Evolutionary conservation across 1,140 invertebrate genomes (phyloP), one percentile per base, ranked within the genome.

Genomic region (Sesamia nonagrioides): DNA sequence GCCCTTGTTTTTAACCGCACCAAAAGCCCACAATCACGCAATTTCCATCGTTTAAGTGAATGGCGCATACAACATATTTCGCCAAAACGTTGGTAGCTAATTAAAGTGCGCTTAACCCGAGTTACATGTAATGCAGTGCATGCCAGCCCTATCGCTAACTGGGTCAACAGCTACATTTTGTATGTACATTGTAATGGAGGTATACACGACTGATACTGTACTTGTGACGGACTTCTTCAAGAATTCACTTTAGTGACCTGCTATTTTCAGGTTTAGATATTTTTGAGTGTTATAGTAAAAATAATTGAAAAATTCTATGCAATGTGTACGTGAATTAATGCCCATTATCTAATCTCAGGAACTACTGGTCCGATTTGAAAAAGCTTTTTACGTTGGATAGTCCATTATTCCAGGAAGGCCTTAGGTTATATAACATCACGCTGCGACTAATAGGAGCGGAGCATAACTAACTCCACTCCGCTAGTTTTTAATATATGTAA

Each of bases 101-200:
- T 66, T 66, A 66, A 42, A 66, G 61, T 66, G 61, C 18, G 61
- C 61, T 66, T 66, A 42, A 42, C 61, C 56, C 15, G 56, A 9
- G 56, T 60, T 33, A 60, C 56, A n/a, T 42, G 66, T 69, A 69
- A 68, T 66, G 61, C 33, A 15, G 33, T 56, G 35, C 21, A 42
- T 33, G 66, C 21, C 21, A 69, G 45, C 66, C 66, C 66, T 69
- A 37, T 0, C 11, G 33, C 18, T 69, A 69, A 69, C 66, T 69
- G 42, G 66, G 66, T 69, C 66, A 69, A 50, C 50, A 9, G 66
- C 63, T 69, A 69, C 42, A 68, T 48, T 68, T 68, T 68, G 66
- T 48, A 69, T 50, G 42, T 69, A 69, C 66, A 50, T 69, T 69
- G 66, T 69, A 69, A 69, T 69, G 42, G 18, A 45, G 18, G 42